These are phyloP conservation scores for Chrysomallon squamiferum DNA, from an alignment of 1,140 invertebrate genomes.

Conservation along the genomic window DNA sequence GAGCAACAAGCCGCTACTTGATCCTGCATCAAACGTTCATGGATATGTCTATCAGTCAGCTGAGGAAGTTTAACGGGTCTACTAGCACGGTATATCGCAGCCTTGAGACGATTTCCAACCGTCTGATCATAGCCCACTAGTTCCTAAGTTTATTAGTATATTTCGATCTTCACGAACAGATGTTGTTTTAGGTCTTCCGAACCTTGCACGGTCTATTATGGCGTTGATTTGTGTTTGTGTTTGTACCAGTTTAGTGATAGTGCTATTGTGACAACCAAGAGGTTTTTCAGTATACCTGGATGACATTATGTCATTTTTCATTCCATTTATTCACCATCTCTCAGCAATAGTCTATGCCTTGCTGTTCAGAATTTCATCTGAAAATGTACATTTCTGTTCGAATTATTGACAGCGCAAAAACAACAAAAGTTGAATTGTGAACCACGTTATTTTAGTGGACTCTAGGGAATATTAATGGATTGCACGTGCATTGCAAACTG, in stretches of 20 bases:
- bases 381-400: neutral
- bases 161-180: neutral
- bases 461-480: conserved; percentile 1
- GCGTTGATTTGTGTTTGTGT: neutral
- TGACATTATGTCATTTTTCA: conserved; percentile 2
- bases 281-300: neutral
- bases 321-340: neutral
- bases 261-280: neutral
- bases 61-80: neutral
- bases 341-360: neutral
- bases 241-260: neutral
- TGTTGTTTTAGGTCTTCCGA: neutral
- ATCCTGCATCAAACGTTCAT: neutral
- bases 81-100: neutral
- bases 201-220: neutral
- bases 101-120: neutral
- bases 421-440: neutral
- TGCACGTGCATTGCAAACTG: conserved; percentile 1
- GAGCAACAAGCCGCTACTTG: neutral
- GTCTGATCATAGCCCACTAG: neutral
- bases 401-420: conserved; percentile 3
- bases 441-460: neutral
- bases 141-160: neutral
- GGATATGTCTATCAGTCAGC: neutral
- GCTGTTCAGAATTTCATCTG: neutral